phyloP scores from a whole-genome alignment of 2,888 invertebrate genomes.

The Chrysolina haemoptera region DNA sequence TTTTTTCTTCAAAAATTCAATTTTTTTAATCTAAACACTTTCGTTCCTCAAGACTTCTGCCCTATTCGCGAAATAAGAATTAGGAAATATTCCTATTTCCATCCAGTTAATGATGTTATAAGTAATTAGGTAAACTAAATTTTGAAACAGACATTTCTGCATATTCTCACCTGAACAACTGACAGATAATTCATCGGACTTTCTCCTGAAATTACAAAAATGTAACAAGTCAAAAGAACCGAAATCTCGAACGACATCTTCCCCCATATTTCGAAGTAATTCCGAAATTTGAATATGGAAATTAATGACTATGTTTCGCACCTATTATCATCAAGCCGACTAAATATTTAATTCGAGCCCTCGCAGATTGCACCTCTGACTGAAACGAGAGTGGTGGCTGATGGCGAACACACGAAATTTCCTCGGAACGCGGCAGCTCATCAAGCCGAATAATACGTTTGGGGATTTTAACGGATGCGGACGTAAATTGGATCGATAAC shows the following conservation, averaged over 20 bases:
- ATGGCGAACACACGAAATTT: conserved; percentile 10
- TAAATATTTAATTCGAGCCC: conserved; percentile 17
- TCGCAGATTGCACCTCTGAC: conserved; percentile 8
- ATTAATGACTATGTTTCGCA: conserved; percentile 5
- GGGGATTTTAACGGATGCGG: conserved; percentile 30
- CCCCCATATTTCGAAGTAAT: background rate
- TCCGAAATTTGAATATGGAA: conserved; percentile 11
- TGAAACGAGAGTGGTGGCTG: conserved; percentile 12
- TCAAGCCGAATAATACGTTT: conserved; percentile 27
- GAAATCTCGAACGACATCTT: background rate
- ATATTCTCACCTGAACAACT: too few relatives aligned
- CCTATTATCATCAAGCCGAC: conserved; percentile 4
- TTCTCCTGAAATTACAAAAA: background rate
- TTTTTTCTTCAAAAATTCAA: too few relatives aligned
- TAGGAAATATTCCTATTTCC: too few relatives aligned
- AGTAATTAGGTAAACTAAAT: too few relatives aligned
- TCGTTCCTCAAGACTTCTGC: too few relatives aligned
- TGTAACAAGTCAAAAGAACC: background rate
- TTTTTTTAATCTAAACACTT: too few relatives aligned
- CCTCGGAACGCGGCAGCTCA: conserved; percentile 17
- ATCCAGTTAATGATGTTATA: too few relatives aligned
- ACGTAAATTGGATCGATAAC: conserved; percentile 27
- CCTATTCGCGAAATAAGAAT: too few relatives aligned
- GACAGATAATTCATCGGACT: too few relatives aligned
- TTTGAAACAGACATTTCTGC: too few relatives aligned